A percentile compares a stretch with the other conserved stretches of the same genome.
These are phyloP conservation scores for Dysidea cf. avara DNA, from an alignment of 37 sponge, comb jelly and placozoan genomes.

Conservation along the genomic window DNA sequence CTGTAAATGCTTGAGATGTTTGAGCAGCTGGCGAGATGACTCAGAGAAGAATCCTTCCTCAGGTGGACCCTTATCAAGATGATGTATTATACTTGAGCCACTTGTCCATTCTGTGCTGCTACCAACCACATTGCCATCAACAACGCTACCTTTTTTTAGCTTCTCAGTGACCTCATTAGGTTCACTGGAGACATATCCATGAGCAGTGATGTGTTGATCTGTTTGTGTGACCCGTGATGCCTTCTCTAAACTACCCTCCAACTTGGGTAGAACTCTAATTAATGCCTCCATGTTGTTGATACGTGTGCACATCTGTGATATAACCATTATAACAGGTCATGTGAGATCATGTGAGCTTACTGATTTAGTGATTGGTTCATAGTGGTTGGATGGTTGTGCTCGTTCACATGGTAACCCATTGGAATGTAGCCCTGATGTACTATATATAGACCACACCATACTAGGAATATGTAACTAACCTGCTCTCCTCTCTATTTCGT, in stretches of 20 bases:
- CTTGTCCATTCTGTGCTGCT: background rate
- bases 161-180: too few species aligned
- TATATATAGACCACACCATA: background rate
- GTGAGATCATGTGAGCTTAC: slow-evolving; percentile 11
- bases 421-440: slow-evolving; percentile 49
- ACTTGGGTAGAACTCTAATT: slow-evolving; percentile 32
- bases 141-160: too few species aligned
- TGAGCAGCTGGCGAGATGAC: slow-evolving; percentile 40
- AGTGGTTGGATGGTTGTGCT: slow-evolving; percentile 9
- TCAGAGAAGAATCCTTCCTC: slow-evolving; percentile 37
- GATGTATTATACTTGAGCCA: too few species aligned
- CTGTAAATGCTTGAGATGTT: slow-evolving; percentile 47
- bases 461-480: slow-evolving; percentile 19
- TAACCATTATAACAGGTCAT: background rate
- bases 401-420: slow-evolving; percentile 63
- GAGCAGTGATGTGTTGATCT: slow-evolving; percentile 10
- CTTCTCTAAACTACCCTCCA: slow-evolving; percentile 58
- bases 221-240: background rate
- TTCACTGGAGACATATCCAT: slow-evolving; percentile 55
- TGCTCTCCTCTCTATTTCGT: slow-evolving; percentile 52
- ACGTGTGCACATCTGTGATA: slow-evolving; percentile 67
- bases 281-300: slow-evolving; percentile 69
- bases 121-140: background rate
- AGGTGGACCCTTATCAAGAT: too few species aligned
- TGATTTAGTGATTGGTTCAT: slow-evolving; percentile 62